Base-by-base conservation (phyloP, 2,113 vertebrate species). In the Eonycteris spelaea region DNA sequence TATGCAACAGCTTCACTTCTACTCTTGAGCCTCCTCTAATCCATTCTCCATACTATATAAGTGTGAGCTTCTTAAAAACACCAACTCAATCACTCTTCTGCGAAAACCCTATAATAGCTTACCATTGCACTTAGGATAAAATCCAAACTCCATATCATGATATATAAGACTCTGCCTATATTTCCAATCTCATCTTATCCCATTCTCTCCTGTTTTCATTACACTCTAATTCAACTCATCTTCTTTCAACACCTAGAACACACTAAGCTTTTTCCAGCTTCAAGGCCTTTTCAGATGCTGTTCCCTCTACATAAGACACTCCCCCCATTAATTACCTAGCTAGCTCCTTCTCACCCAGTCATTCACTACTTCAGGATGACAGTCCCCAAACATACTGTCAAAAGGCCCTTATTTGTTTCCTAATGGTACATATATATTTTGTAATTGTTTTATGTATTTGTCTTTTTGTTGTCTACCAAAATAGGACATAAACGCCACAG, bases 121-220 rank as follows among this genome's bases (percentile, higher is more conserved):
- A 84, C 51, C 51, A 85, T 14, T 40, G 22, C 51, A 89, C 57
- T 90, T 65, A 73, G 19, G 57, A 86, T 83, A 86, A 89, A 92
- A 95, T 80, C 40, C 16, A 95, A 89, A 85, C 24, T 90, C 51
- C 40, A 3, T 53, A 88, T 65, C 38, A 84, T 78, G 86, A 43
- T 88, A 48, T 91, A 95, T 28, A 95, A 94, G 94, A 51, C 45
- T 51, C 61, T 88, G 63, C 75, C 33, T 93, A 57, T 57, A n/a
- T 87, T 93, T 77, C 45, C 63, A 68, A 57, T 26, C 28, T 85
- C 30, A 73, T 33, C 40, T 73, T 38, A 88, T 68, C 24, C 15
- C 48, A 88, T 18, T 78, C 38, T 28, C 35, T 9, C 2, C 14
- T 73, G 28, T 57, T 91, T 63, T 82, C 89, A 79, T 33, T 78